phyloP scores from a whole-genome alignment of 2,113 vertebrate genomes.

The Caranx melampygus region DNA sequence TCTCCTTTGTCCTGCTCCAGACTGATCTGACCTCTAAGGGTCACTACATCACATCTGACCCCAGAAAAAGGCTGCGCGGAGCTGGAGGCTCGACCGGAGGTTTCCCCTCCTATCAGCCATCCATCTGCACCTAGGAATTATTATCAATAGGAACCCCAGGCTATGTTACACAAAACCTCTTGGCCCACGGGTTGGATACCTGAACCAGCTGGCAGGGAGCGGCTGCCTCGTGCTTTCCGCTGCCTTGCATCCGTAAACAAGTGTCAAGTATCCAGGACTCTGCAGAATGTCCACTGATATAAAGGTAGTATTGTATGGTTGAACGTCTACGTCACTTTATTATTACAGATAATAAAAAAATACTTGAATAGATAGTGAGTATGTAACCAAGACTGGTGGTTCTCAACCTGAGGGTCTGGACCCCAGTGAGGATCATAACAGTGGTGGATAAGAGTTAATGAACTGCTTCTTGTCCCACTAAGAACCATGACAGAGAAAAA shows the following conservation, averaged over 20 bases:
- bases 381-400: background rate
- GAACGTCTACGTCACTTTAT: constrained; percentile 2
- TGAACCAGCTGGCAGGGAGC: constrained; percentile 55
- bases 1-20: background rate
- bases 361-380: too few relatives aligned
- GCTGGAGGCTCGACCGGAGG: constrained; percentile 60
- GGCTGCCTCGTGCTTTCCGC: constrained; percentile 38
- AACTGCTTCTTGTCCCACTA: too few relatives aligned
- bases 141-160: constrained; percentile 74
- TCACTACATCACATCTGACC: constrained; percentile 54
- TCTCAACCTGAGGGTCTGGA: too few relatives aligned
- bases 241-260: constrained; percentile 61
- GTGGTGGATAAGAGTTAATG: too few relatives aligned
- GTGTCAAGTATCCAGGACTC: constrained; percentile 59
- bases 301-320: constrained; percentile 47
- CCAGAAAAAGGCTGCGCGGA: constrained; percentile 24
- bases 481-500: too few relatives aligned
- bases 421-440: too few relatives aligned
- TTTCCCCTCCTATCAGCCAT: constrained; percentile 70
- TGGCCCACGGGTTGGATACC: constrained; percentile 55
- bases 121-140: constrained; percentile 80
- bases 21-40: constrained; percentile 47
- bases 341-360: background rate
- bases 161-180: constrained; percentile 64
- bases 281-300: constrained; percentile 17